A percentile compares a stretch with the other conserved stretches of the same genome.
Evolutionary conservation across 2,888 invertebrate species (phyloP).

Genomic region (Volucella inanis): DNA sequence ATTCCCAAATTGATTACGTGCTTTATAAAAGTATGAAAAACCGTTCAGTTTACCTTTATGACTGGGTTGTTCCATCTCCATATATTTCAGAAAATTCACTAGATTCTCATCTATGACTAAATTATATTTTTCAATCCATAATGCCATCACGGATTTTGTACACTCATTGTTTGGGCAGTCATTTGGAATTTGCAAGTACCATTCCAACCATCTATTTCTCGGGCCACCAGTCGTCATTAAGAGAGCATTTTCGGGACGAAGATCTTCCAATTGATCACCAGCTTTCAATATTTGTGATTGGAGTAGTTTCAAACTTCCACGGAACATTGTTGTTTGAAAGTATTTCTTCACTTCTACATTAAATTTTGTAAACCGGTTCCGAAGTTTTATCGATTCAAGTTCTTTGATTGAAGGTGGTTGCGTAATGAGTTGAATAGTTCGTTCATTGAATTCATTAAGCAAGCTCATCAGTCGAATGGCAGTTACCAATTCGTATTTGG

Average conservation of each 20-base stretch:
- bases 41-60: constrained; percentile 39
- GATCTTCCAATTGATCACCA: constrained; percentile 34
- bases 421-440: constrained; percentile 16
- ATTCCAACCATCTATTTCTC: constrained; percentile 79
- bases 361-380: constrained; percentile 35
- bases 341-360: constrained; percentile 38
- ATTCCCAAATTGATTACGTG: too few relatives aligned
- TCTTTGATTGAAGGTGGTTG: background rate
- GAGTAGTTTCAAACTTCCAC: constrained; percentile 75
- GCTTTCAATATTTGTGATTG: constrained; percentile 75
- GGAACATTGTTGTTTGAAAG: constrained; percentile 27
- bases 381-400: background rate
- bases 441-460: constrained; percentile 29
- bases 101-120: constrained; percentile 77
- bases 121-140: constrained; percentile 79
- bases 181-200: constrained; percentile 78
- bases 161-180: constrained; percentile 1
- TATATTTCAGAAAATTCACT: constrained; percentile 79
- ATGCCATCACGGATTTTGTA: constrained; percentile 76
- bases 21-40: background rate
- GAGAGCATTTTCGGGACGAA: background rate
- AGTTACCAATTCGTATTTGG: constrained; percentile 79
- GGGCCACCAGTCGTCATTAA: constrained; percentile 41
- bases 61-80: constrained; percentile 21
- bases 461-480: constrained; percentile 72